These are phyloP conservation scores for Pissodes strobi DNA, from an alignment of 1,140 invertebrate species.

Conservation along the genomic window DNA sequence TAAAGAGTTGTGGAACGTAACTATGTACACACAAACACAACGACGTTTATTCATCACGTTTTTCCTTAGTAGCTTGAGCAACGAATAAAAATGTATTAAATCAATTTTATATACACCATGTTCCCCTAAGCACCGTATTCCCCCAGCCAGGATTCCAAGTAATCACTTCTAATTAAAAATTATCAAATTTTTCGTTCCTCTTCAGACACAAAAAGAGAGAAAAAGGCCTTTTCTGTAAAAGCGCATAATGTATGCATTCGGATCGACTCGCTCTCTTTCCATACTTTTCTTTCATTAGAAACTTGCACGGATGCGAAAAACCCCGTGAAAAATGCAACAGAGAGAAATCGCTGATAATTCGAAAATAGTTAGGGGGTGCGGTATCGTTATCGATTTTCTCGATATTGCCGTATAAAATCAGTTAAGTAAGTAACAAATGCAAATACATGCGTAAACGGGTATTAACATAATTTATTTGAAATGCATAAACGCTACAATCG, in stretches of 20 bases:
- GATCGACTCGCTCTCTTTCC: not conserved
- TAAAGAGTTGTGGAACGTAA: not conserved
- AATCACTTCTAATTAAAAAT: conserved; percentile 4
- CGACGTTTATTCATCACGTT: not conserved
- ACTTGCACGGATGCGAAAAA: conserved; percentile 15
- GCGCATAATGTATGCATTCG: conserved; percentile 14
- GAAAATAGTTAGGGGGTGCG: not conserved
- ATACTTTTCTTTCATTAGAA: conserved; percentile 21
- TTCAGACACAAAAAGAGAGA: conserved; percentile 1
- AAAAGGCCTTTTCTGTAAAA: conserved; percentile 13
- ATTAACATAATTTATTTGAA: too few species aligned
- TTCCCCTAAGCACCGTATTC: not conserved
- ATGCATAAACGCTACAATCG: too few species aligned
- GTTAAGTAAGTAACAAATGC: too few species aligned
- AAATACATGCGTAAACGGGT: too few species aligned
- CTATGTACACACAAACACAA: conserved; percentile 1
- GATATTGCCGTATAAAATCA: too few species aligned
- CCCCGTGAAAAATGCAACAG: not conserved
- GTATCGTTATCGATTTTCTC: not conserved
- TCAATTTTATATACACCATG: too few species aligned
- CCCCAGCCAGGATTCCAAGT: not conserved
- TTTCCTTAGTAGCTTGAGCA: not conserved
- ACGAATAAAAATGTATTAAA: too few species aligned
- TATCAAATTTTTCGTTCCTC: not conserved
- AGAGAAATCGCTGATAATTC: conserved; percentile 2